These are phyloP conservation scores for Formica exsecta DNA, from an alignment of 1,140 invertebrate genomes.

Conservation along the genomic window DNA sequence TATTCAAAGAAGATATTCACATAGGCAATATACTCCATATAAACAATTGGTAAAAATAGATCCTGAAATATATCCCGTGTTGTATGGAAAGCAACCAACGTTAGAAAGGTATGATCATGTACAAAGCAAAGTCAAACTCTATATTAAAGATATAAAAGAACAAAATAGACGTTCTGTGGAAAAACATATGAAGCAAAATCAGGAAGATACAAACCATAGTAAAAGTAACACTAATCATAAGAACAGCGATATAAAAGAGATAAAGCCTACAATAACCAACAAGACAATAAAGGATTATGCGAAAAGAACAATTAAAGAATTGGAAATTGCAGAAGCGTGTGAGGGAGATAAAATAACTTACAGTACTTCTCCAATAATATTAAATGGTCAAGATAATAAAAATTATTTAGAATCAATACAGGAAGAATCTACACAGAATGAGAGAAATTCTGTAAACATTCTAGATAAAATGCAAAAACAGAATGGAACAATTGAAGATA, in stretches of 20 bases:
- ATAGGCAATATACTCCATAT: neutral
- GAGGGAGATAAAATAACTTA: slow-evolving; percentile 62
- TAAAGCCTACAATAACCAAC: slow-evolving; percentile 24
- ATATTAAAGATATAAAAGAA: slow-evolving; percentile 81
- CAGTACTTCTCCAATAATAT: slow-evolving; percentile 29
- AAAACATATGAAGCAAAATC: slow-evolving; percentile 68
- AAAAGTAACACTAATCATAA: slow-evolving; percentile 64
- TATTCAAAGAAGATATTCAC: slow-evolving; percentile 39
- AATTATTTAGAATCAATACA: slow-evolving; percentile 52
- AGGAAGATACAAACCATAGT: slow-evolving; percentile 12
- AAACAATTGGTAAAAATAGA: slow-evolving; percentile 1
- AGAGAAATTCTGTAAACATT: slow-evolving; percentile 26
- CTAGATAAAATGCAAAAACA: slow-evolving; percentile 61
- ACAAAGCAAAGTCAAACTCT: slow-evolving; percentile 82
- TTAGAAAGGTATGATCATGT: slow-evolving; percentile 76
- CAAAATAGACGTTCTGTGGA: slow-evolving; percentile 73
- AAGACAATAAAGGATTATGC: slow-evolving; percentile 79
- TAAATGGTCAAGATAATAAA: slow-evolving; percentile 74
- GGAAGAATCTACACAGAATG: slow-evolving; percentile 37
- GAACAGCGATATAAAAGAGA: slow-evolving; percentile 49
- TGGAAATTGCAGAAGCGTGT: slow-evolving; percentile 70
- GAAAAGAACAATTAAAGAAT: slow-evolving; percentile 76
- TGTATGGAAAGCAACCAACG: slow-evolving; percentile 49
- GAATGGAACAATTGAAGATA: slow-evolving; percentile 66
- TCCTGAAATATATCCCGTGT: slow-evolving; percentile 19